These are phyloP conservation scores for Sphyrna mokarran DNA, from an alignment of 2,113 vertebrate genomes.

Conservation along the genomic window DNA sequence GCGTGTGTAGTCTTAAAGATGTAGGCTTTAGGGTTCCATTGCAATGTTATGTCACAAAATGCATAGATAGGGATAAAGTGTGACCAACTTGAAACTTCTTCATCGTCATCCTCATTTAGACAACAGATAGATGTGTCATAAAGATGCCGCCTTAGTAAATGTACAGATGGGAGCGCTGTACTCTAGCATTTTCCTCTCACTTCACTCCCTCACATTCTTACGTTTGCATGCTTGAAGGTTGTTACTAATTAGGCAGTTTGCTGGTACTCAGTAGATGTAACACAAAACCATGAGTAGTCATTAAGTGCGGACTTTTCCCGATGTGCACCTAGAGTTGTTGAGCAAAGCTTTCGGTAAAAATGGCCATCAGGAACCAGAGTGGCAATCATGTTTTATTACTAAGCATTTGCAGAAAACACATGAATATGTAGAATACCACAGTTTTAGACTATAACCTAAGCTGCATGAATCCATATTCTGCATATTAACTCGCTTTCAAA, in stretches of 20 bases:
- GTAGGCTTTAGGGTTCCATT: not conserved
- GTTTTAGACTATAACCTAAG: not conserved
- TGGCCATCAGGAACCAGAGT: not conserved
- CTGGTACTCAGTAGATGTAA: not conserved
- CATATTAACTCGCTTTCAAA: not conserved
- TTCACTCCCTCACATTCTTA: not conserved
- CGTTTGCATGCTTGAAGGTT: not conserved
- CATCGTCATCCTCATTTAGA: not conserved
- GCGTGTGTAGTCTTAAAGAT: not conserved
- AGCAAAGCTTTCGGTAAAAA: not conserved
- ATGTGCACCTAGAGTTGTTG: not conserved
- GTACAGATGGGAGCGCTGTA: not conserved
- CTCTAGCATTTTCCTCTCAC: not conserved
- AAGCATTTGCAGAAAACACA: not conserved
- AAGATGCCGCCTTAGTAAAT: not conserved
- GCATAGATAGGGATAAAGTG: not conserved
- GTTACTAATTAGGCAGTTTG: not conserved
- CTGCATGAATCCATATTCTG: not conserved
- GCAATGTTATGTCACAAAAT: not conserved
- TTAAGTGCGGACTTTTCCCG: no score
- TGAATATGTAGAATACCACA: not conserved
- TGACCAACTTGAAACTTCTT: not conserved
- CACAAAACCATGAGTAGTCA: not conserved
- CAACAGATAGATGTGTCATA: not conserved
- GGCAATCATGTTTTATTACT: not conserved